Base-by-base conservation (phyloP, 2,113 vertebrate species). In the Egretta garzetta region DNA sequence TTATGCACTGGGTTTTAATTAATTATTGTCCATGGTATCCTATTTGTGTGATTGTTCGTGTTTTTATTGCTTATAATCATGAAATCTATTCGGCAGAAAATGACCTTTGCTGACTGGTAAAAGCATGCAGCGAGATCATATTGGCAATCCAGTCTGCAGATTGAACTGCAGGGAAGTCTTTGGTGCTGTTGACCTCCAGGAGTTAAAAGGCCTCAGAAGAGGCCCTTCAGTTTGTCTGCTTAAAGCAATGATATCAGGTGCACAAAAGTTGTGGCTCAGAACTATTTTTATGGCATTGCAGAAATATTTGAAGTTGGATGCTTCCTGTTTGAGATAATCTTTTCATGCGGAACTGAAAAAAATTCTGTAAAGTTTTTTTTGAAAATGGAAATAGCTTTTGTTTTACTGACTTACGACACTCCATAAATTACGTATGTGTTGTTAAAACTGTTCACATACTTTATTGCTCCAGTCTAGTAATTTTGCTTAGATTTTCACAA, bases 61-160 rank as follows among this genome's bases (percentile, higher is more conserved):
- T 1, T 6, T 43, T 58, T 56, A 14, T 21, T 33, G 30, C 9
- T 35, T 28, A 7, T 17, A 24, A 45, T 56, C 5, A 2, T 5
- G 12, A 21, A 16, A 56, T 16, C 12, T 43, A 0, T 37, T n/a
- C 0, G 0, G n/a, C 21, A 35, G 39, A 4, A 9, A 30, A 12
- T 27, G 8, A 5, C 26, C 30, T 35, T 14, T 10, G 1, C 0
- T 4, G 43, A 0, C 35, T 24, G 5, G 18, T 47, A 1, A n/a
- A 14, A 33, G 18, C 23, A 2, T 2, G 1, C n/a, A 7, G 52
- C 0, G 18, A 35, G 32, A 4, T 35, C 22, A 5, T 8, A 0
- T 0, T 75, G 62, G 17, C 28, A 23, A 1, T 1, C 5, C n/a
- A 7, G 1, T 7, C 77, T 80, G 55, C 41, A 20, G 59, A 5